phyloP scores from a whole-genome alignment of 2,113 vertebrate genomes.

The Heterotilapia buettikoferi region DNA sequence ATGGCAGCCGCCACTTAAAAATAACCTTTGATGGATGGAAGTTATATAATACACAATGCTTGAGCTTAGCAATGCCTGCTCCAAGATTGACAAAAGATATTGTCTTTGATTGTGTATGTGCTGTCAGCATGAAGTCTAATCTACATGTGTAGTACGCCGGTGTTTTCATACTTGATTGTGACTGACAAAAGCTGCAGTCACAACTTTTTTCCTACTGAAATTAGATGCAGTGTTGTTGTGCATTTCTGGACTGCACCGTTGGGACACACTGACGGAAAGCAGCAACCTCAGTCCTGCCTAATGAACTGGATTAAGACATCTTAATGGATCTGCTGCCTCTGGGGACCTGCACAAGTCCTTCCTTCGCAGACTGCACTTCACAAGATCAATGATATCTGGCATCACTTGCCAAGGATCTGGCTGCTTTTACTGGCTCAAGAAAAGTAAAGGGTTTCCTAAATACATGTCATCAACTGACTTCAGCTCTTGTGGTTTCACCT shows the following conservation, averaged over 20 bases:
- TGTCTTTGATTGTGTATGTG: background rate
- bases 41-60: background rate
- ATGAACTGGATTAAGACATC: conserved; percentile 29
- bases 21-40: background rate
- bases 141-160: background rate
- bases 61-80: background rate
- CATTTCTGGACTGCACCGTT: background rate
- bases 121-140: background rate
- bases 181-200: background rate
- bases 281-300: background rate
- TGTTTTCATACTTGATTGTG: background rate
- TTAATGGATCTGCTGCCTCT: conserved; percentile 30
- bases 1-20: background rate
- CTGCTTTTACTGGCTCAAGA: background rate
- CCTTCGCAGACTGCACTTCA: background rate
- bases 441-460: background rate
- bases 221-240: background rate
- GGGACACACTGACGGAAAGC: background rate
- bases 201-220: background rate
- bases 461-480: background rate
- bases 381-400: conserved; percentile 11
- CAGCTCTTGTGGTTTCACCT: background rate
- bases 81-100: background rate
- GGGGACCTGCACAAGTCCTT: background rate
- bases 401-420: background rate